phyloP scores from a whole-genome alignment of 2,888 invertebrate species.

The Pterostichus madidus region DNA sequence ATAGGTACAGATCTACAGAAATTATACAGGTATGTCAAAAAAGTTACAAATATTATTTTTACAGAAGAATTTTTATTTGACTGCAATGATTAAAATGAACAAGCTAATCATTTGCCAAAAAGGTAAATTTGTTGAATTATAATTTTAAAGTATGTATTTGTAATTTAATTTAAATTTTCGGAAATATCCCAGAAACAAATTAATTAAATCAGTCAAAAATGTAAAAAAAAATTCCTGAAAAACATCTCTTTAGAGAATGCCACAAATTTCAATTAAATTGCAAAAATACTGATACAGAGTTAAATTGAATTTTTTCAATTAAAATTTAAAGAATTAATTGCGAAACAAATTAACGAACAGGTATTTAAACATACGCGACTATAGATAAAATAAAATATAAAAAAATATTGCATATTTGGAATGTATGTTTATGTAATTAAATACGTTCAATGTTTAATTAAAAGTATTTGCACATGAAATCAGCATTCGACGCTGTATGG shows the following conservation, averaged over 20 bases:
- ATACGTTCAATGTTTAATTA: constrained; percentile 37
- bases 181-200: constrained; percentile 1
- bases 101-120: too few relatives aligned
- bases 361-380: constrained; percentile 30
- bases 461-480: constrained; percentile 45
- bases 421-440: constrained; percentile 44
- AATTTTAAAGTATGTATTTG: neutral
- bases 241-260: constrained; percentile 3
- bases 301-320: constrained; percentile 40
- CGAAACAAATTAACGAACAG: constrained; percentile 32
- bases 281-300: constrained; percentile 3
- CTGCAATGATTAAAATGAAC: too few relatives aligned
- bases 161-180: neutral
- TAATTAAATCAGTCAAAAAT: constrained; percentile 25
- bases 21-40: too few relatives aligned
- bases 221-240: constrained; percentile 17
- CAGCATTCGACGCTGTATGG: constrained; percentile 3
- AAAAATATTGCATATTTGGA: constrained; percentile 38
- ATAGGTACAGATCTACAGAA: too few relatives aligned
- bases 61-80: too few relatives aligned
- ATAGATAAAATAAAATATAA: neutral
- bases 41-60: too few relatives aligned
- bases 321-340: constrained; percentile 44
- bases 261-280: constrained; percentile 42
- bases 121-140: neutral